Evolutionary conservation across 2,888 invertebrate genomes (phyloP).

Genomic region (Amphipoea oculea): DNA sequence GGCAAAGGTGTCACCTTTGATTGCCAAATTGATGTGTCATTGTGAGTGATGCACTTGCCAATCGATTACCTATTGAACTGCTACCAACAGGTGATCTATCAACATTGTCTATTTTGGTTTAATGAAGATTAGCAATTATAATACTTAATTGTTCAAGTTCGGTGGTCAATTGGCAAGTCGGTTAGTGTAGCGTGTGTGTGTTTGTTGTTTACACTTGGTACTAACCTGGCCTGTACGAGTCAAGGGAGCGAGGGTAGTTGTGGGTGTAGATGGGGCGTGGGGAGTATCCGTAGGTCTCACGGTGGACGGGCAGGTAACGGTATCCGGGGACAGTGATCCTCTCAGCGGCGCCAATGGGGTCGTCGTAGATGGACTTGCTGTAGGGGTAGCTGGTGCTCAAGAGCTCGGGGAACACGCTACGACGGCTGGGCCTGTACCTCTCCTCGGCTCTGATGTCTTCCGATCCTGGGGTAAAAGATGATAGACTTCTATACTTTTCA

Average conservation of each 20-base stretch:
- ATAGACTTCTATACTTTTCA: neutral
- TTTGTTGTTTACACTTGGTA: constrained; percentile 74
- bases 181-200: constrained; percentile 73
- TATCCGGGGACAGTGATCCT: constrained; percentile 97
- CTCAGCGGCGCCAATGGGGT: constrained; percentile 94
- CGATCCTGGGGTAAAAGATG: constrained; percentile 91
- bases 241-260: constrained; percentile 94
- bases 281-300: constrained; percentile 97
- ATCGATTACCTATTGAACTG: constrained; percentile 70
- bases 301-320: constrained; percentile 97
- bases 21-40: constrained; percentile 72
- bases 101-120: constrained; percentile 66
- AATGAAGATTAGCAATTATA: constrained; percentile 44
- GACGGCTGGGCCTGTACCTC: constrained; percentile 92
- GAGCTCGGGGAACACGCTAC: constrained; percentile 94
- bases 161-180: constrained; percentile 68
- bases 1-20: constrained; percentile 67
- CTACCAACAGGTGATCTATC: constrained; percentile 68
- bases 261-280: constrained; percentile 96
- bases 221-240: constrained; percentile 96
- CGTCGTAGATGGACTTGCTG: constrained; percentile 96
- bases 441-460: constrained; percentile 98
- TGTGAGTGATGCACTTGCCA: constrained; percentile 75
- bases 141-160: constrained; percentile 42
- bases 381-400: constrained; percentile 93